Evolutionary conservation across 2,888 invertebrate species (phyloP).

Genomic region (Stenolophus ochropezus): DNA sequence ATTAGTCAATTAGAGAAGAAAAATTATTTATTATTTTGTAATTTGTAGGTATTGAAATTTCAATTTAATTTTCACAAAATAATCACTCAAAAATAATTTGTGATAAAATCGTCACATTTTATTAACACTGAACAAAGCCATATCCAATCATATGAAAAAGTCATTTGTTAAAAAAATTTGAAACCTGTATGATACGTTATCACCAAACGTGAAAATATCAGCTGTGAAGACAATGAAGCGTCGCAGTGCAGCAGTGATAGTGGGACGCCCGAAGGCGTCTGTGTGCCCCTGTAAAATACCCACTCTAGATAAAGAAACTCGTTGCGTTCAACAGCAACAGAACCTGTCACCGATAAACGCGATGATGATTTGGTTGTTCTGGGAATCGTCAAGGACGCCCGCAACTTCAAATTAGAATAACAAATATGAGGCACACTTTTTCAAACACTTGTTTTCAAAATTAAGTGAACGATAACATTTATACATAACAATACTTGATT

Average conservation of each 20-base stretch:
- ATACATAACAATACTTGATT: too few relatives aligned
- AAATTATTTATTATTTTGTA: too few relatives aligned
- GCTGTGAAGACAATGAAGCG: conserved; percentile 18
- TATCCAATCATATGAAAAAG: conserved; percentile 7
- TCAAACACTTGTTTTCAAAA: too few relatives aligned
- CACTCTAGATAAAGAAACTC: conserved; percentile 49
- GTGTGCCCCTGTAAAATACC: conserved; percentile 32
- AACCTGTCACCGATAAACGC: conserved; percentile 43
- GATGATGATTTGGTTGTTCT: conserved; percentile 39
- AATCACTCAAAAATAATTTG: too few relatives aligned
- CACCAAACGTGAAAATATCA: neutral
- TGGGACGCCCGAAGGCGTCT: neutral
- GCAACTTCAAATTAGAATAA: neutral
- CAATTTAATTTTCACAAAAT: too few relatives aligned
- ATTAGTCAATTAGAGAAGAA: too few relatives aligned
- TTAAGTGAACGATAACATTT: too few relatives aligned
- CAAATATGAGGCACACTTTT: neutral
- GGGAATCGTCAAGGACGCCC: conserved; percentile 40
- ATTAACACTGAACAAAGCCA: too few relatives aligned
- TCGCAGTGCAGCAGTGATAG: neutral
- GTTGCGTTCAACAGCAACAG: neutral
- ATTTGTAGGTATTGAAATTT: too few relatives aligned
- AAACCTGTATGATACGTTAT: conserved; percentile 1
- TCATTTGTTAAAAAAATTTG: conserved; percentile 1
- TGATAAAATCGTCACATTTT: too few relatives aligned